Base-by-base conservation (phyloP, 2,888 invertebrate species). In the Macroteleia sp. region DNA sequence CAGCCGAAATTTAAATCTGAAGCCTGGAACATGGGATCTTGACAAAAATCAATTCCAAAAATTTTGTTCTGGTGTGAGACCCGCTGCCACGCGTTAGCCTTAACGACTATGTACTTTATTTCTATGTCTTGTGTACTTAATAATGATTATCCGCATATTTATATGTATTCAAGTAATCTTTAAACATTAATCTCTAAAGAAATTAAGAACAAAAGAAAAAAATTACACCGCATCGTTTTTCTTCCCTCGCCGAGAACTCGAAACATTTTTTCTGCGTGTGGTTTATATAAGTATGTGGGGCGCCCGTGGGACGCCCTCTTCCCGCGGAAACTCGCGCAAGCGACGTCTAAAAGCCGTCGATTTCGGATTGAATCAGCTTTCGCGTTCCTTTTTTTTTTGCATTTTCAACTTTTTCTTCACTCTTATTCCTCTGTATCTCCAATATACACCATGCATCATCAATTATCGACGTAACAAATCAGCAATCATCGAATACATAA, bases 121-220 rank as follows among this genome's bases (percentile, higher is more conserved):
- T 87, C 87, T 90, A 91, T 90, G 86, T 79, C 85, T 86, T 83
- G 87, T 89, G 90, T 90, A 91, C 90, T 88, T 91, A 91, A 82
- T 84, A 86, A 90, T 88, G 89, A 89, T 90, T 91, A 91, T 89
- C 87, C 88, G 86, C 90, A 89, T 86, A 89, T 85, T 85, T 85
- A 85, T 85, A 83, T 82, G 86, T 88, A 90, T 87, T 88, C 86
- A 74, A 88, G 85, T 88, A 89, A 88, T 82, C 84, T 88, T 89
- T 89, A 90, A 89, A 90, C 87, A 88, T 90, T 91, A 91, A 86
- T 85, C 84, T 86, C 89, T 90, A 90, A 89, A 85, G 87, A 67
- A 75, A 67, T 59, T 57, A 74, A 50, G 52, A 74, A 73, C 64
- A 73, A n/a, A n/a, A n/a, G n/a, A 74, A 74, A 41, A 85, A 54